Percentiles rank a stretch among this genome's conserved stretches.
phyloP scores from a whole-genome alignment of 2,113 vertebrate species.

The Asarcornis scutulata region DNA sequence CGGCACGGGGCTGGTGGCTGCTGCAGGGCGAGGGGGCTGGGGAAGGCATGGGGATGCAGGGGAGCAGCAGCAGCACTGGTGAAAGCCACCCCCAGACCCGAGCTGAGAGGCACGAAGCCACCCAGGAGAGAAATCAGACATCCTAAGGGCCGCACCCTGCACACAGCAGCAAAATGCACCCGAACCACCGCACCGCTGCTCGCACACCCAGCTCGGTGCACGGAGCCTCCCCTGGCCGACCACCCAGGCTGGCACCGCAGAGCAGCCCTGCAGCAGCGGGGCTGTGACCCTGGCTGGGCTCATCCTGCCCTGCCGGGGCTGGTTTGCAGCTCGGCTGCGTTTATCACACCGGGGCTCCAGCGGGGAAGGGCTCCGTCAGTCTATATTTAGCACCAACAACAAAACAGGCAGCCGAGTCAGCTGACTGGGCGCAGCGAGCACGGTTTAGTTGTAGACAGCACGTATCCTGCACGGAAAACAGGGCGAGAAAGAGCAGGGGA shows the following conservation, averaged over 20 bases:
- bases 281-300: not conserved
- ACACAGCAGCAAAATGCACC: accelerated
- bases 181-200: accelerated
- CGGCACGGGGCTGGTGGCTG: not conserved
- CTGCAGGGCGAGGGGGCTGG: not conserved
- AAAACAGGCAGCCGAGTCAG: conserved; percentile 64
- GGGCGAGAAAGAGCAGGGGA: not conserved
- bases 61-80: accelerated
- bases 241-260: too few species aligned
- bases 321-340: conserved; percentile 36
- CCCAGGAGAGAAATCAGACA: not conserved
- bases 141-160: too few species aligned
- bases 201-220: not conserved
- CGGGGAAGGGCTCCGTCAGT: conserved; percentile 71
- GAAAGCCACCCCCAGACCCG: not conserved
- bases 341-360: conserved; percentile 44
- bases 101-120: not conserved
- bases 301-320: not conserved
- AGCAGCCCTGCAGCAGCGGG: accelerated
- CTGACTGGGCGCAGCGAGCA: conserved; percentile 65
- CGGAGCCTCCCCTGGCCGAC: not conserved
- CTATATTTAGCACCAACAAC: conserved; percentile 86
- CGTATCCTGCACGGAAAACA: not conserved
- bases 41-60: too few species aligned
- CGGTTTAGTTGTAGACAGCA: conserved; percentile 22